These are phyloP conservation scores for Bruchidius siliquastri DNA, from an alignment of 2,888 invertebrate genomes.

Conservation along the genomic window DNA sequence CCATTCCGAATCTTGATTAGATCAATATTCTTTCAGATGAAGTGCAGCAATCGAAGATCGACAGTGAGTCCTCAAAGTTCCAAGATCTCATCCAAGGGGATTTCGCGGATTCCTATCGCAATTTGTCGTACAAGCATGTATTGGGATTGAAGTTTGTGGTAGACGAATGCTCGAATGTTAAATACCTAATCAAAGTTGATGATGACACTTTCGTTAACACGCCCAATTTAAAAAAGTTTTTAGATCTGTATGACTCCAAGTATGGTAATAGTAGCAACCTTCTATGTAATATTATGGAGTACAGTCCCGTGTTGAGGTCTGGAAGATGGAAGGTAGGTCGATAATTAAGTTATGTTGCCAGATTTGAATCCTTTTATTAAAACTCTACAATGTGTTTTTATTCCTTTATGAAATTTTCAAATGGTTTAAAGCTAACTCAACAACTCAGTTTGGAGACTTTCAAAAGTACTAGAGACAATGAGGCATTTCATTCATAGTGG, in stretches of 20 bases:
- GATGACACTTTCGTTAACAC: constrained; percentile 72
- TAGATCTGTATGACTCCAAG: not conserved
- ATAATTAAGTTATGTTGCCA: too few species aligned
- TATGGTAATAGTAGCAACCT: not conserved
- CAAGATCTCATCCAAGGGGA: constrained; percentile 71
- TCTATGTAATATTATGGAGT: not conserved
- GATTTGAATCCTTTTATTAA: too few species aligned
- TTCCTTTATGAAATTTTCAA: too few species aligned
- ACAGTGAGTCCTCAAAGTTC: constrained; percentile 52
- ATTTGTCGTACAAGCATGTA: constrained; percentile 77
- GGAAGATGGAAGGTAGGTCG: constrained; percentile 63
- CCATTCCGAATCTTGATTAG: too few species aligned
- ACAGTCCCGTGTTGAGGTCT: not conserved
- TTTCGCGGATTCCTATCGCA: constrained; percentile 70
- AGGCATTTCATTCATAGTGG: too few species aligned
- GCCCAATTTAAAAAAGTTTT: constrained; percentile 48
- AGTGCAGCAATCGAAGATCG: constrained; percentile 26
- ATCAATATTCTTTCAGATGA: not conserved
- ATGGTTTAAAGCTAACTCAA: too few species aligned
- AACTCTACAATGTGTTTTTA: too few species aligned
- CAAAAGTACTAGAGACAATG: too few species aligned
- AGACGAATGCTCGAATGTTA: constrained; percentile 62
- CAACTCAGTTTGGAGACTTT: too few species aligned
- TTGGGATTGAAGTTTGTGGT: constrained; percentile 74
- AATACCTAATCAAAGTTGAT: constrained; percentile 63